Evolutionary conservation across 2,113 vertebrate genomes (phyloP), one percentile per base, ranked within the genome.

Genomic region (Ptychochromis oligacanthus): DNA sequence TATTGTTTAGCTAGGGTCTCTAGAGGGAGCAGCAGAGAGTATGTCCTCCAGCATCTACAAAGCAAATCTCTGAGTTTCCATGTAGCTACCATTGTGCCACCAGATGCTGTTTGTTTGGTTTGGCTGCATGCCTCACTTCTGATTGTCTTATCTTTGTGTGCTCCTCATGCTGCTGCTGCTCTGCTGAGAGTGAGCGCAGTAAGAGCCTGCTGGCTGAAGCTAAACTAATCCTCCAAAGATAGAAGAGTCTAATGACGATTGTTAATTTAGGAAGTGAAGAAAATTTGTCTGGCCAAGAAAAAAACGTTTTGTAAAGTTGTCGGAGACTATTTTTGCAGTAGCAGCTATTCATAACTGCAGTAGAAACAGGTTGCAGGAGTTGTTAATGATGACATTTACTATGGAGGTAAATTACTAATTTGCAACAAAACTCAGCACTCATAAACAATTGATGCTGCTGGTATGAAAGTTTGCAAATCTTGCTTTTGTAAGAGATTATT

Each of bases 51-150:
- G 11, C 26, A 31, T 28, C 17, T 2, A 74, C 65, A 82, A 76
- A 84, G 81, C 65, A 82, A 77, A 70, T 65, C 24, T 80, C 22
- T 62, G 52, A 72, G 75, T 84, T 79, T 80, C 88, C 55, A 36
- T 56, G 72, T 81, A 62, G 77, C 80, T 62, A 12, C 81, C n/a
- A 20, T 72, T 75, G 20, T 34, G 75, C 60, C 60, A 87, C 87
- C 91, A 92, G 89, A 92, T 91, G 93, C 89, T 75, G 78, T 88
- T 79, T 91, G 87, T 88, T 87, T 89, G 80, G 14, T 84, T 91
- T 94, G 91, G 91, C 91, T 5, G 36, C 4, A 8, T 81, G 91
- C 89, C 90, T 87, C 72, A 1, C 56, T 55, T 56, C 79, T 88
- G 77, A 88, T 92, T 85, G 86, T 85, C 72, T 90, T 81, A 79